Evolutionary conservation across 1,140 invertebrate genomes (phyloP), one percentile per base, ranked within the genome.

Genomic region (Zaprionus gabonicus): DNA sequence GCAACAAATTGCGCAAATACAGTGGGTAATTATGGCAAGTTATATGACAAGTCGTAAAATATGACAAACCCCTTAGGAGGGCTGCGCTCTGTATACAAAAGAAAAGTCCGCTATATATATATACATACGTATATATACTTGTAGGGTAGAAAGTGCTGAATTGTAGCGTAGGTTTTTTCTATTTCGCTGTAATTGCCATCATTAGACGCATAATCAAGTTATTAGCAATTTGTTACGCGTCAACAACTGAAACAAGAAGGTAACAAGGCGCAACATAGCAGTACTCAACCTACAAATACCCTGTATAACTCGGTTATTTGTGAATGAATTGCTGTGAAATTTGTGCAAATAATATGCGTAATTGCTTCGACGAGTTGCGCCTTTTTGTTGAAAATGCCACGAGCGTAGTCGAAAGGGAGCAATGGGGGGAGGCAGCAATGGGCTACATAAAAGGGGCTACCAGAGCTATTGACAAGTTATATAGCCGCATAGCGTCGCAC

Each of bases 261-360:
- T 27, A 31, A 28, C 41, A 49, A 12, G 25, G 20, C 4, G 20
- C 3, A n/a, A 9, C 3, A 0, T 3, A 10, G 4, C 4, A 7
- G 1, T 3, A 4, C 12, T 25, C 6, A 27, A 28, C 15, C 15
- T 3, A 2, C 6, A 12, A 15, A 65, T 76, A 55, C 55, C 46
- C 60, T 76, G 1, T 46, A 46, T 46, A 17, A 17, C 1, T 46
- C 0, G 1, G 3, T 1, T 6, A 1, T 51, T 23, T 17, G 41
- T 46, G 0, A 0, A 3, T 46, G 0, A 17, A 46, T 9, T 10
- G 7, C n/a, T 46, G 1, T n/a, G 41, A 46, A 46, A 46, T 88
- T 88, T 88, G 84, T 88, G 84, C 84, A 90, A 88, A 88, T 88
- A 88, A 88, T 88, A 88, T 90, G 81, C 81, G 81, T 90, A 88